Evolutionary conservation across 2,888 invertebrate species (phyloP).

Genomic region (Leucophenga maculata): DNA sequence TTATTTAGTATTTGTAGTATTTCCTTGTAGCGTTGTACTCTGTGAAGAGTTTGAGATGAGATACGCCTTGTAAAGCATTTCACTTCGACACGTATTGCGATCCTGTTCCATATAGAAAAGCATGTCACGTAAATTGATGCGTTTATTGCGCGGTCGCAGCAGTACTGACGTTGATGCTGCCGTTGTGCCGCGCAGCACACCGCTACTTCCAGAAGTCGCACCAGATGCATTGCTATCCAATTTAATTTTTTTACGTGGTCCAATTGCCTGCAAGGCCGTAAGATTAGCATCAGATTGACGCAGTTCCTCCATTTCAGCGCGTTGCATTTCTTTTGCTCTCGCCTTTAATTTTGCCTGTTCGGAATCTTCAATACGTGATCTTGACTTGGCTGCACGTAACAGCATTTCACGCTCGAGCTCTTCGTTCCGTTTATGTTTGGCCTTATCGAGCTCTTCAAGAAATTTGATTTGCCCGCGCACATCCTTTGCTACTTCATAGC

Average conservation of each 20-base stretch:
- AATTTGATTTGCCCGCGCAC: conserved; percentile 95
- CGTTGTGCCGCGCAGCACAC: conserved; percentile 66
- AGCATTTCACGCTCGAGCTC: conserved; percentile 96
- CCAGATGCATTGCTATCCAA: conserved; percentile 76
- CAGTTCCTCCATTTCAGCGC: conserved; percentile 95
- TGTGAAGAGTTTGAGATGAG: too few relatives aligned
- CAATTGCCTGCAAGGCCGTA: conserved; percentile 96
- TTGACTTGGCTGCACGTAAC: conserved; percentile 92
- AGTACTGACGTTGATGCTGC: conserved; percentile 81
- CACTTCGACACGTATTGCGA: conserved; percentile 85
- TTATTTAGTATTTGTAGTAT: too few relatives aligned
- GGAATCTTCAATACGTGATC: conserved; percentile 97
- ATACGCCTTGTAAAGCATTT: conserved; percentile 84
- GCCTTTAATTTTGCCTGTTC: conserved; percentile 98
- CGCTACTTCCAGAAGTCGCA: conserved; percentile 53
- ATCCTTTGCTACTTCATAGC: conserved; percentile 92
- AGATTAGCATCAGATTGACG: conserved; percentile 95
- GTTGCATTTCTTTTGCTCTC: conserved; percentile 94
- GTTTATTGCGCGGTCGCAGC: conserved; percentile 90
- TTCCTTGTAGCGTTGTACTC: too few relatives aligned
- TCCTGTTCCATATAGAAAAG: conserved; percentile 95
- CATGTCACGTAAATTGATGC: conserved; percentile 94
- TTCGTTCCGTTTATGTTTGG: conserved; percentile 94
- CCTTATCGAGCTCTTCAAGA: conserved; percentile 94
- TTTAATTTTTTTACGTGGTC: conserved; percentile 92